Base-by-base conservation (phyloP, 2,113 vertebrate species). In the Cebus imitator region DNA sequence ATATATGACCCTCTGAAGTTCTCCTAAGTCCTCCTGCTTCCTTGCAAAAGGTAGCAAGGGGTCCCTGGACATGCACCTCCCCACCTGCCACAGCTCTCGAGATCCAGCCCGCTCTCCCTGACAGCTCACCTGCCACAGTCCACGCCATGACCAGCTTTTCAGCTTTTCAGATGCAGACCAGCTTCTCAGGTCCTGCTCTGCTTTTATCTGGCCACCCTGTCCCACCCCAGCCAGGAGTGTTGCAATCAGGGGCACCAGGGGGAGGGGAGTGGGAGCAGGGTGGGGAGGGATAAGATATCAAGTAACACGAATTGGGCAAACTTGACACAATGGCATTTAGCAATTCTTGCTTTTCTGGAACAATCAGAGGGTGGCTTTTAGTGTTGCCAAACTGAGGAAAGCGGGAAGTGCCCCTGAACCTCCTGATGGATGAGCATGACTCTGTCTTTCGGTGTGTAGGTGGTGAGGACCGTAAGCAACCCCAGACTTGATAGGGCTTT, bases 261-360 rank as follows among this genome's bases (percentile, higher is more conserved):
- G 17, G 76, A 43, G 4, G 32, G 57, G 58, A 11, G 18, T 32
- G 35, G 37, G 45, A 27, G n/a, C 8, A 32, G 50, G 45, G 13
- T 1, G 0, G 30, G 45, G 27, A 37, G 52, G 17, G 13, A 43
- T 3, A 27, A 20, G 50, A 16, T 58, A 20, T 55, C 8, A 27
- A 40, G 23, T 14, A 11, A 18, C 23, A 2, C 1, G 17, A 27
- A 6, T 94, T 91, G 35, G 89, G 83, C 89, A 55, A 97, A 86
- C 5, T 12, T 55, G 86, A 91, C 89, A 55, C 76, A 92, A 78
- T 43, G 73, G 16, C 55, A 73, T 96, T 97, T 91, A 72, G 81
- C 66, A 97, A 96, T 68, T 72, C 57, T 81, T 81, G 82, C 50
- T 90, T 94, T 66, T 76, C 84, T 89, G 66, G 76, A 90, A 61